These are phyloP conservation scores for Atta texana DNA, from an alignment of 1,140 invertebrate species.

Conservation along the genomic window DNA sequence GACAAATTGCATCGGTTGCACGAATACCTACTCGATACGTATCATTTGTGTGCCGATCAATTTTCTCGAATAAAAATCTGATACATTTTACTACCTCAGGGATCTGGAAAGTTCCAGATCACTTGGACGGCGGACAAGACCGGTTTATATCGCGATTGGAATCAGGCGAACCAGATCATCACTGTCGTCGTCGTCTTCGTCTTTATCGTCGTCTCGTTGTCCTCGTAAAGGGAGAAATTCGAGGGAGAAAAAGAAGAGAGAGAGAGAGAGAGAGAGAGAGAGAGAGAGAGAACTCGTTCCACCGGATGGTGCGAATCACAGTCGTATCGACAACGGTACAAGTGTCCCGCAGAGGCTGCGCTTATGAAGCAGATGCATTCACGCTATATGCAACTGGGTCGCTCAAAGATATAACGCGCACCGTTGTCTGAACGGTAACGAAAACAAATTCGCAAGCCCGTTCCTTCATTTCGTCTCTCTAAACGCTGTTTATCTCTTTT, in stretches of 20 bases:
- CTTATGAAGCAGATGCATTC: constrained; percentile 53
- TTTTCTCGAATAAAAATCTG: constrained; percentile 43
- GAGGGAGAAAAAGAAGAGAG: neutral
- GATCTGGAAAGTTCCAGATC: constrained; percentile 56
- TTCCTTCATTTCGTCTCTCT: neutral
- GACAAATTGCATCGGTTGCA: constrained; percentile 6
- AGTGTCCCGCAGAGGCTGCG: constrained; percentile 45
- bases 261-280: no score
- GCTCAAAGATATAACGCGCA: constrained; percentile 38
- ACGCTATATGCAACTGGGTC: constrained; percentile 69
- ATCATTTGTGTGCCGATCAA: constrained; percentile 1
- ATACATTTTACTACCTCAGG: constrained; percentile 39
- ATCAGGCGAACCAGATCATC: constrained; percentile 34
- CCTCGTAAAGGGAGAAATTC: neutral
- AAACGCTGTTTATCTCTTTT: constrained; percentile 11
- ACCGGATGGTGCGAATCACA: constrained; percentile 57
- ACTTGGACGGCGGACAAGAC: constrained; percentile 14
- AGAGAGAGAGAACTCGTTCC: constrained; percentile 17
- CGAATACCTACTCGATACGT: neutral
- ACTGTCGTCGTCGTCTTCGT: no score
- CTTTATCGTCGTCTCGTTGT: neutral
- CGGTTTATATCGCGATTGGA: constrained; percentile 47
- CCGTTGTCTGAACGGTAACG: constrained; percentile 22
- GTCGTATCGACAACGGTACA: constrained; percentile 62
- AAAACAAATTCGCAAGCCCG: constrained; percentile 46